These are phyloP conservation scores for Diadromus collaris DNA, from an alignment of 2,888 invertebrate genomes.

Conservation along the genomic window DNA sequence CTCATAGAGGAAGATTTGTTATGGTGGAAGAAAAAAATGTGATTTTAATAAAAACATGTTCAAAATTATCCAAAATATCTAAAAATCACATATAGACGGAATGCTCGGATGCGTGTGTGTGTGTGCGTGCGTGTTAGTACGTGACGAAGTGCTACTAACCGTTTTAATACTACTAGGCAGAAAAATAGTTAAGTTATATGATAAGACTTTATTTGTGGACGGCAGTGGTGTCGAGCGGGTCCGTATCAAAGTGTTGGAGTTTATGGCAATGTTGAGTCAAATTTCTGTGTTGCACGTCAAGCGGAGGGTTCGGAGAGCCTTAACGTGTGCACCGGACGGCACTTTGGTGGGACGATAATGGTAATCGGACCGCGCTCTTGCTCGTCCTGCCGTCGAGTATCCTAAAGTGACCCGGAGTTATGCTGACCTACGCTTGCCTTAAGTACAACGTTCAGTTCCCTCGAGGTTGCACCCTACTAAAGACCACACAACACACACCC, in stretches of 20 bases:
- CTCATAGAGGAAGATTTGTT: too few species aligned
- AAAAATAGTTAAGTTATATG: neutral
- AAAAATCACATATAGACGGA: too few species aligned
- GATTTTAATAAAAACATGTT: too few species aligned
- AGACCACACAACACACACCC: neutral
- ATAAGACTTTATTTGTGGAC: neutral
- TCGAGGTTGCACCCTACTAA: constrained; percentile 23
- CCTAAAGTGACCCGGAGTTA: constrained; percentile 68
- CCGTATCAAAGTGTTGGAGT: neutral
- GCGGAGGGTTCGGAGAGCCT: constrained; percentile 12
- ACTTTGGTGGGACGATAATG: constrained; percentile 49
- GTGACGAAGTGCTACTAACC: too few species aligned
- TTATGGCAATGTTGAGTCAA: constrained; percentile 23
- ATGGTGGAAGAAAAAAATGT: too few species aligned
- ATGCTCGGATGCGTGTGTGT: too few species aligned
- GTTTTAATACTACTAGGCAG: too few species aligned
- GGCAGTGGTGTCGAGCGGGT: neutral
- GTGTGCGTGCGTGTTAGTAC: too few species aligned
- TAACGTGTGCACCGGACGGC: constrained; percentile 43
- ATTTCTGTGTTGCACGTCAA: constrained; percentile 16
- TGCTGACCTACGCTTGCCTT: constrained; percentile 59
- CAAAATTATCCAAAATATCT: too few species aligned
- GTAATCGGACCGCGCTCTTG: constrained; percentile 35
- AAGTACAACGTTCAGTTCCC: constrained; percentile 43
- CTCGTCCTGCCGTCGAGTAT: constrained; percentile 45